A percentile compares a stretch with the other conserved stretches of the same genome.
These are phyloP conservation scores for Nycticorax nycticorax DNA, from an alignment of 2,113 vertebrate genomes.

Conservation along the genomic window DNA sequence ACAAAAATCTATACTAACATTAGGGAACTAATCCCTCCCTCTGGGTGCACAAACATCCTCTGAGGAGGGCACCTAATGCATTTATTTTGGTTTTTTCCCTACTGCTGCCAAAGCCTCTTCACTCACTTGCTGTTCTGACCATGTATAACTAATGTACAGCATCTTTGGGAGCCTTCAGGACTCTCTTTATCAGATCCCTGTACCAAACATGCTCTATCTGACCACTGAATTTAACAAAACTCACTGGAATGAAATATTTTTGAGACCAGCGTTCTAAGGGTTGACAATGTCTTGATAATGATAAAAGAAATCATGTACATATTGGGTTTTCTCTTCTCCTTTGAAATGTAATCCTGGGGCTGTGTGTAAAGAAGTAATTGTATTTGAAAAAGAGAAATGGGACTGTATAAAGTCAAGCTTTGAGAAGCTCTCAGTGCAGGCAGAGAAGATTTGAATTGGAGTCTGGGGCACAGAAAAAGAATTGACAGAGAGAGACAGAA, in stretches of 20 bases:
- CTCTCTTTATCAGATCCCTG: not conserved
- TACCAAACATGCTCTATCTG: not conserved
- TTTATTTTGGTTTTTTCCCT: not conserved
- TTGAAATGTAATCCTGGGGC: constrained; percentile 21
- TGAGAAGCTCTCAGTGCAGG: not conserved
- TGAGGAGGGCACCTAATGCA: not conserved
- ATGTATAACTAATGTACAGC: not conserved
- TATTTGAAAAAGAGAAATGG: constrained; percentile 10
- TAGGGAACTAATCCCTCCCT: not conserved
- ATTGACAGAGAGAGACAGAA: not conserved
- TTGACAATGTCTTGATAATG: not conserved
- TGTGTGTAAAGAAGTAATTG: constrained; percentile 29
- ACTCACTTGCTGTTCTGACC: not conserved
- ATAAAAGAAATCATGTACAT: constrained; percentile 6
- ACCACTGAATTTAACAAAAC: constrained; percentile 5
- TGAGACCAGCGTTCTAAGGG: not conserved
- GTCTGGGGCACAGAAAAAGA: not conserved
- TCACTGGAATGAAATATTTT: not conserved
- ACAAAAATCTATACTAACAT: not conserved
- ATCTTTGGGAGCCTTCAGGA: not conserved
- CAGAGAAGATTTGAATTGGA: not conserved
- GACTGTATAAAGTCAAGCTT: not conserved
- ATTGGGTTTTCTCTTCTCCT: constrained; percentile 18
- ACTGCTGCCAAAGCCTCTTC: not conserved
- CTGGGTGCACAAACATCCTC: not conserved